Base-by-base conservation (phyloP, 2,888 invertebrate species). In the Punctoribates punctum region DNA sequence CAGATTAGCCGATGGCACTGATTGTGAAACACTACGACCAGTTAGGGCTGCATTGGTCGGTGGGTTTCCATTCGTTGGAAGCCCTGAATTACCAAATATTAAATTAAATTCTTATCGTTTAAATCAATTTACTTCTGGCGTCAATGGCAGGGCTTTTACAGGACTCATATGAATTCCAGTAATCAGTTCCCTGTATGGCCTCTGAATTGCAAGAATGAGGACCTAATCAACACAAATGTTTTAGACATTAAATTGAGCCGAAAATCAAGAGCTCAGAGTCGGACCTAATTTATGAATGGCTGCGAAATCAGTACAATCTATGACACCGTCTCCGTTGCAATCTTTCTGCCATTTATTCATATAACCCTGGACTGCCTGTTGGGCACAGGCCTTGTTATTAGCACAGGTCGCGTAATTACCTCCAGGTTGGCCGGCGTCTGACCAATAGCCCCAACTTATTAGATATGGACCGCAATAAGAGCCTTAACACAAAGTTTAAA, bases 401-500 rank as follows among this genome's bases (percentile, higher is more conserved):
- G 89, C 88, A 82, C 94, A 94, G 81, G 87, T 88, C 15, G 87
- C 80, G 83, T 88, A 92, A 0, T 91, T 91, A 73, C 25, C 42
- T 23, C 87, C 86, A 1, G 85, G 83, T 82, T 90, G 91, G 34
- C 91, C 91, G 70, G 88, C 87, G 83, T 94, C 94, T 0, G 90
- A 85, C 94, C 94, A 94, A 83, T 94, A 94, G 0, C 89, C 89
- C 91, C 92, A 92, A 2, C 93, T 93, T 81, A 94, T 91, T 77
- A 88, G 87, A 85, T 93, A 94, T 48, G 93, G 88, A 0, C 94
- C 94, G 82, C 94, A 94, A 72, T 89, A 88, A 42, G 79, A 65
- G 17, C 65, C 65, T 74, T 20, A 65, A 65, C 13, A 17, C 15
- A 65, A 29, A 3, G n/a, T n/a, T 65, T n/a, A 17, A 9, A 9